Percentiles rank a stretch among this genome's conserved stretches.
Evolutionary conservation across 2,113 vertebrate species (phyloP).

Genomic region (Scomber colias): DNA sequence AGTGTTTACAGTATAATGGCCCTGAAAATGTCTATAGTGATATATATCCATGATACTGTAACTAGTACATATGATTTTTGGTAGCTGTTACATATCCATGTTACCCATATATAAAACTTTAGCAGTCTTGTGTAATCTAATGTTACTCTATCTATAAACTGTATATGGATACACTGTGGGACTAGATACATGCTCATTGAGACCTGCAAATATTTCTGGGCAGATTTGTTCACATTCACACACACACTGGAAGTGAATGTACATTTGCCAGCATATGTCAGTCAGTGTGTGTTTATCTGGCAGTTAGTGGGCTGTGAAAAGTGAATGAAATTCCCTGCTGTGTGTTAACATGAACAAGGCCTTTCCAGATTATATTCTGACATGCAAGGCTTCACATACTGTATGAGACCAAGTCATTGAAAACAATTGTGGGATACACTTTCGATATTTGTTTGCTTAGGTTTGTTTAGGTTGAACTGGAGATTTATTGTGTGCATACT

Average conservation of each 20-base stretch:
- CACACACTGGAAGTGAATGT: background rate
- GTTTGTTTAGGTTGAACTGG: background rate
- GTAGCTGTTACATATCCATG: no score
- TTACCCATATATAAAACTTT: no score
- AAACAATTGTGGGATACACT: background rate
- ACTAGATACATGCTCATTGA: background rate
- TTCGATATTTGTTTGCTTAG: conserved; percentile 19
- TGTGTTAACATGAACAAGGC: conserved; percentile 19
- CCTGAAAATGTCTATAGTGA: no score
- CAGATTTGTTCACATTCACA: background rate
- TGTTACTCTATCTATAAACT: background rate
- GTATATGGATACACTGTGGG: background rate
- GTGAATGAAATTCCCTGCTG: conserved; percentile 23
- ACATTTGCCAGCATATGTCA: conserved; percentile 13
- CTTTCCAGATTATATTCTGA: conserved; percentile 9
- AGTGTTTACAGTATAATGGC: no score
- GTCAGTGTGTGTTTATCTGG: conserved; percentile 49
- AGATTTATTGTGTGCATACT: conserved; percentile 13
- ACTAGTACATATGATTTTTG: no score
- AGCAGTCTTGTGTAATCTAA: no score
- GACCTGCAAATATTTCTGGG: background rate
- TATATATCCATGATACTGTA: no score
- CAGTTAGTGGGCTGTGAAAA: conserved; percentile 44
- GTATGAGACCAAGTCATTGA: background rate
- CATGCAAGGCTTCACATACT: background rate